Percentiles rank a stretch among this genome's conserved stretches.
Conservation (phyloP, 1,140 invertebrate genomes). For the Rhizoglyphus robini region DNA sequence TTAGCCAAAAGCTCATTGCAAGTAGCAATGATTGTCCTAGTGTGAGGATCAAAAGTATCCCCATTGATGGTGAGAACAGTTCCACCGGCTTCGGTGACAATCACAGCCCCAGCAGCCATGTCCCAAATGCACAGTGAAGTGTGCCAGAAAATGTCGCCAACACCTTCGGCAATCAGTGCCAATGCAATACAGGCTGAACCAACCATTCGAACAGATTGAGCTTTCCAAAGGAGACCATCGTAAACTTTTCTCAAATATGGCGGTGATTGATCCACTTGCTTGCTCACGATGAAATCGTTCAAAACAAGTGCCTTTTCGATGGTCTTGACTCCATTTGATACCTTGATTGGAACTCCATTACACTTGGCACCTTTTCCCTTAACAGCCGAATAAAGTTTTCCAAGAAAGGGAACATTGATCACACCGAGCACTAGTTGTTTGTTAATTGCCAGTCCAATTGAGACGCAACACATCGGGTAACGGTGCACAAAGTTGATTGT, state of each 20-base stretch:
- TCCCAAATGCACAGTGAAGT: slow-evolving; percentile 77
- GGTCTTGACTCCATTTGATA: slow-evolving; percentile 23
- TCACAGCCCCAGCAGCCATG: slow-evolving; percentile 65
- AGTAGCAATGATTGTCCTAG: no score
- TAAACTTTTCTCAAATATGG: not conserved
- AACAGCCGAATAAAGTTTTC: slow-evolving; percentile 72
- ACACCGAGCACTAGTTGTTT: slow-evolving; percentile 56
- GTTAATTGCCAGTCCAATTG: slow-evolving; percentile 51
- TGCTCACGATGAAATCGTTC: not conserved
- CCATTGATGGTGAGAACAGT: slow-evolving; percentile 71
- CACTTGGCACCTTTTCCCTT: slow-evolving; percentile 72
- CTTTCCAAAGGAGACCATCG: slow-evolving; percentile 1
- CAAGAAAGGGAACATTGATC: slow-evolving; percentile 74
- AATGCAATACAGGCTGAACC: slow-evolving; percentile 87
- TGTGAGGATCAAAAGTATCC: slow-evolving; percentile 60
- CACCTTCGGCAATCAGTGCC: slow-evolving; percentile 72
- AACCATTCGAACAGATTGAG: slow-evolving; percentile 47
- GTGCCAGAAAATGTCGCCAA: slow-evolving; percentile 71
- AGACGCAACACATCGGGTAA: slow-evolving; percentile 30
- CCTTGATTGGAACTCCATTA: slow-evolving; percentile 47
- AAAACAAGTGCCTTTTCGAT: slow-evolving; percentile 49
- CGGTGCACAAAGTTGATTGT: slow-evolving; percentile 25
- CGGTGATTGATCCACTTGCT: no score
- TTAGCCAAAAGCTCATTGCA: no score
- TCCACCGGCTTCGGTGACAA: slow-evolving; percentile 81